Percentiles rank a stretch among this genome's conserved stretches.
Evolutionary conservation across 2,797 vertebrate species (phyloP).

Genomic region (Helicolenus hilgendorfi): DNA sequence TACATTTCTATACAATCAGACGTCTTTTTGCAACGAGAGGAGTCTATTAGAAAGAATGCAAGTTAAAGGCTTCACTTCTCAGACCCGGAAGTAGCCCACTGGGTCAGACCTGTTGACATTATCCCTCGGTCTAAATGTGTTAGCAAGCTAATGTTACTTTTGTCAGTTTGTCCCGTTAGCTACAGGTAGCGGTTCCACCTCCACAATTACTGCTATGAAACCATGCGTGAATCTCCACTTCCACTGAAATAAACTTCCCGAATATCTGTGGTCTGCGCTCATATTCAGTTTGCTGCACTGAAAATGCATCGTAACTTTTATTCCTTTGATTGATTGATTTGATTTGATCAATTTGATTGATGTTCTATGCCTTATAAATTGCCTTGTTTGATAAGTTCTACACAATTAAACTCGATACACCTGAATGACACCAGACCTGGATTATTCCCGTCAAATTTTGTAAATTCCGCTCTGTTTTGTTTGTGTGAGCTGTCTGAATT

Average conservation of each 20-base stretch:
- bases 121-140: not conserved
- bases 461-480: not conserved
- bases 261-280: not conserved
- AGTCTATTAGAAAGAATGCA: not conserved
- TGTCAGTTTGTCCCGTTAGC: not conserved
- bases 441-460: not conserved
- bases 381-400: not conserved
- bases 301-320: not conserved
- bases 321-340: not conserved
- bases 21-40: too few relatives aligned
- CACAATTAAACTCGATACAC: not conserved
- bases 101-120: fast-evolving
- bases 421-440: not conserved
- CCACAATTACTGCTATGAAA: not conserved
- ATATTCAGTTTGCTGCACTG: not conserved
- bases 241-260: not conserved
- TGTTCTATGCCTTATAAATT: not conserved
- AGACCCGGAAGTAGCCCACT: fast-evolving
- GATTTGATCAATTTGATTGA: too few relatives aligned
- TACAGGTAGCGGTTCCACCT: too few relatives aligned
- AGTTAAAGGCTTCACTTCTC: not conserved
- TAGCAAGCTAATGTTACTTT: not conserved
- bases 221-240: not conserved
- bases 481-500: slow-evolving; percentile 23
- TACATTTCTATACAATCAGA: too few relatives aligned